These are phyloP conservation scores for Agriopis marginaria DNA, from an alignment of 2,888 invertebrate genomes.

Conservation along the genomic window DNA sequence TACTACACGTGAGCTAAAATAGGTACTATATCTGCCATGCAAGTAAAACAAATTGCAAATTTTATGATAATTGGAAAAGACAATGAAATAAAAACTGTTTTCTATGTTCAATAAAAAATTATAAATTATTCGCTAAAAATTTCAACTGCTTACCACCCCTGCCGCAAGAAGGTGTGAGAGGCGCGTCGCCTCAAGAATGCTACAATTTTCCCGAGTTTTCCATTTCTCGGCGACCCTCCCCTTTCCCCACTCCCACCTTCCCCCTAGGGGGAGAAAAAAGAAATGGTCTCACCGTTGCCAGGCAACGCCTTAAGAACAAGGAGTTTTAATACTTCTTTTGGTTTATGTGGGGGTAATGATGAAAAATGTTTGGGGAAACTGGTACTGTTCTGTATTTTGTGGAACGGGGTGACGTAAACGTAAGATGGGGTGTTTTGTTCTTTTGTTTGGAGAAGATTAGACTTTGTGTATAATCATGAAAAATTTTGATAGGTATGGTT, in stretches of 20 bases:
- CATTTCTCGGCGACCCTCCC: conserved; percentile 81
- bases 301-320: conserved; percentile 55
- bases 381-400: conserved; percentile 9
- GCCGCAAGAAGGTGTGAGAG: conserved; percentile 82
- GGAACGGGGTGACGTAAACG: conserved; percentile 4
- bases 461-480: conserved; percentile 2
- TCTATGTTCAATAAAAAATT: background rate
- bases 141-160: conserved; percentile 63
- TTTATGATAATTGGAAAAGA: too few species aligned
- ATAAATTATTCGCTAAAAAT: background rate
- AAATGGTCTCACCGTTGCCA: conserved; percentile 78
- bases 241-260: conserved; percentile 43
- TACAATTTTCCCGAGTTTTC: conserved; percentile 87
- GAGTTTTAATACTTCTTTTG: conserved; percentile 44
- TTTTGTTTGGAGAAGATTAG: conserved; percentile 11
- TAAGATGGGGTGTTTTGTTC: conserved; percentile 6
- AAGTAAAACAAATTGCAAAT: too few species aligned
- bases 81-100: too few species aligned
- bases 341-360: conserved; percentile 33
- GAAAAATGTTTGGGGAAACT: conserved; percentile 42
- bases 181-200: conserved; percentile 86
- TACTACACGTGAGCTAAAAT: too few species aligned
- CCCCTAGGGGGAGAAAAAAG: conserved; percentile 67
- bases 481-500: background rate
- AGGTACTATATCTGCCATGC: too few species aligned